These are phyloP conservation scores for Microcebus jonahi DNA, from an alignment of 2,113 vertebrate species.

Conservation along the genomic window DNA sequence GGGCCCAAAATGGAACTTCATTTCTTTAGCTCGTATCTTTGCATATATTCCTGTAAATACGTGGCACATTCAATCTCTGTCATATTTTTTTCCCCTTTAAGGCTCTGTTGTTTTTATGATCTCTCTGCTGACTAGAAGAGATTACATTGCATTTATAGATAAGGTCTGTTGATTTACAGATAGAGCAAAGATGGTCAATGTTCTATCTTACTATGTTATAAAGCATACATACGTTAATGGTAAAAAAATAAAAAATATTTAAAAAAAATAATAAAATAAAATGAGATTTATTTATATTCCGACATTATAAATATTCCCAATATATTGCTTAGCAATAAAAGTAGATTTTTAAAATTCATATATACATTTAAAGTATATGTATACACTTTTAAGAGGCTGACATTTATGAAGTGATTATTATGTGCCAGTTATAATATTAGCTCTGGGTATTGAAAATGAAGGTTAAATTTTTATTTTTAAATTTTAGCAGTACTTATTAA, in stretches of 20 bases:
- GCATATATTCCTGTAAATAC: neutral
- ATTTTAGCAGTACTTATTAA: neutral
- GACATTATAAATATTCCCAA: neutral
- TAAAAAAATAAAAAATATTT: too few species aligned
- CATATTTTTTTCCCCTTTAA: neutral
- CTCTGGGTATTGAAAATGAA: slow-evolving; percentile 47
- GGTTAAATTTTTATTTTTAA: neutral
- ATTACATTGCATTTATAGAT: neutral
- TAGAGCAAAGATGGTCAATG: neutral
- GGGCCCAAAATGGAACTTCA: neutral
- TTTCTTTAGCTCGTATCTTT: neutral
- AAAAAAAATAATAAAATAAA: neutral
- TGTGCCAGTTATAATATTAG: neutral
- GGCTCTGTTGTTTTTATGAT: neutral
- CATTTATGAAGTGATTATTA: neutral
- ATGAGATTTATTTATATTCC: neutral
- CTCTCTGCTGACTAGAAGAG: neutral
- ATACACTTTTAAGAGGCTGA: neutral
- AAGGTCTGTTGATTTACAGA: neutral
- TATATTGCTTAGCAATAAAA: neutral
- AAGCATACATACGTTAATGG: neutral
- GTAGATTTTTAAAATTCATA: neutral
- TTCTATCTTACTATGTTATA: neutral
- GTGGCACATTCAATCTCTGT: neutral
- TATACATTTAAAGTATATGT: neutral